Evolutionary conservation across 2,113 vertebrate species (phyloP), one percentile per base, ranked within the genome.

Genomic region (Empidonax alnorum): DNA sequence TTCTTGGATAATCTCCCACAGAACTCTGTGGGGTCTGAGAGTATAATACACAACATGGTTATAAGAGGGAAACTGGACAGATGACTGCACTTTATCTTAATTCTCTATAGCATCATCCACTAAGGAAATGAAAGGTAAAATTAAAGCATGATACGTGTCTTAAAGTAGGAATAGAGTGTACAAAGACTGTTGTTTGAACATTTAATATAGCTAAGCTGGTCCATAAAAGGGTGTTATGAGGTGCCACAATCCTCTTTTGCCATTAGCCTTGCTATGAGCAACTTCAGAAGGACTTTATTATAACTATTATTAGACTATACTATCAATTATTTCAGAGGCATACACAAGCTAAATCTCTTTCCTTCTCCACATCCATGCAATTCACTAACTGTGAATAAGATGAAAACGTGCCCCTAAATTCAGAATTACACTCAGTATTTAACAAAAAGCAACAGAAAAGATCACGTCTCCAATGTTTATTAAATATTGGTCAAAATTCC

Each of bases 1-100:
- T 84, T 90, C 85, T 90, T 92, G 76, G 73, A 73, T 92, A 94
- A 96, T 93, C 94, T 96, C 59, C 63, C 69, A 62, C 76, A 90
- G 88, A 95, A 95, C 88, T 62, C 76, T 53, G 52, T 86, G 83
- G 31, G 41, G 68, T 90, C 88, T 94, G 73, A 78, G 72, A 79
- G 37, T 76, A 90, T 79, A 87, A 90, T 76, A 79, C 35, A 69
- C 59, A 87, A 39, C 27, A 86, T 66, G 66, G 49, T 46, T 89
- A 24, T 39, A 79, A 80, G 37, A 95, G 84, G 76, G 66, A 79
- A 93, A 80, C 72, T 25, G 75, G 72, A 79, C 44, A 50, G 66
- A 78, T 66, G 42, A 84, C 35, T 84, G 61, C 59, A 81, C 55
- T 94, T 84, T n/a, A 55, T 89, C 86, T 93, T 84, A 62, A 79